Conservation (phyloP, 2,113 vertebrate species). For the Menura novaehollandiae region DNA sequence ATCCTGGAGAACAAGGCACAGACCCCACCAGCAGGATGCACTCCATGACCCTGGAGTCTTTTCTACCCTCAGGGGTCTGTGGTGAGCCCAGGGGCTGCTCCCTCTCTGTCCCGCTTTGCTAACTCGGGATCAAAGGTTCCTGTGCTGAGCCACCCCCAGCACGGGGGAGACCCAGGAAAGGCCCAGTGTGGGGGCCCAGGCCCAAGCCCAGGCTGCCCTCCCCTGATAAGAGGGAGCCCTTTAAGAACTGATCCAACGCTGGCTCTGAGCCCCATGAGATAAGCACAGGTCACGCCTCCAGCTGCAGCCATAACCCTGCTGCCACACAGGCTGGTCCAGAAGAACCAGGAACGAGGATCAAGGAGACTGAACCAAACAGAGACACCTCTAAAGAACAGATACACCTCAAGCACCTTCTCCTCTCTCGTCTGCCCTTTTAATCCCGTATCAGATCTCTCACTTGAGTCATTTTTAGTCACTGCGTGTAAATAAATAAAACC, state of each 20-base stretch:
- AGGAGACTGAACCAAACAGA: not conserved
- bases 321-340: not conserved
- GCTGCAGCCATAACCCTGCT: not conserved
- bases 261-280: too few relatives aligned
- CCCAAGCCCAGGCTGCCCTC: accelerated
- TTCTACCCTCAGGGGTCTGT: not conserved
- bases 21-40: accelerated
- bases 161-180: accelerated
- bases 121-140: not conserved
- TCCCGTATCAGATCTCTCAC: not conserved
- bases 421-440: not conserved
- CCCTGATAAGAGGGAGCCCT: too few relatives aligned
- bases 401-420: not conserved
- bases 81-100: not conserved
- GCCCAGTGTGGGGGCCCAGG: not conserved
- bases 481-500: not conserved
- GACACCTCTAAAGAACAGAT: accelerated
- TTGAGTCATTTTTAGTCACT: not conserved
- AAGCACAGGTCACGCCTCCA: not conserved
- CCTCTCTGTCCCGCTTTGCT: accelerated
- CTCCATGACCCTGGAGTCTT: not conserved
- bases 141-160: not conserved
- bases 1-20: not conserved
- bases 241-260: too few relatives aligned
- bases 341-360: not conserved